A percentile compares a stretch with the other conserved stretches of the same genome.
Conservation (phyloP, 1,140 invertebrate species). For the Conus betulinus region DNA sequence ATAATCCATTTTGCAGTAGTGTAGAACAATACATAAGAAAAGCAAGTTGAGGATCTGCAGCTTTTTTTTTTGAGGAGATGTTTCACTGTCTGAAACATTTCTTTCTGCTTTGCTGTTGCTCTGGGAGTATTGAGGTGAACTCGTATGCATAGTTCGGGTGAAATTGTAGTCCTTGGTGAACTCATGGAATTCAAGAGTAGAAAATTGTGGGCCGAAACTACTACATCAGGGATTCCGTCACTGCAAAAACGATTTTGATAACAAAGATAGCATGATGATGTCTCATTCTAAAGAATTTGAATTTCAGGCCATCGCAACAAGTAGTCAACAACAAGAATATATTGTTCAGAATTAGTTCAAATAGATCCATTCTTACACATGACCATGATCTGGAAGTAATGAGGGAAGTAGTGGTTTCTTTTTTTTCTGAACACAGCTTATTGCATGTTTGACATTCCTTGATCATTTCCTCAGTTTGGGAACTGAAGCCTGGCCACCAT, state of each 20-base stretch:
- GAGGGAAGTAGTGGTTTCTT: slow-evolving; percentile 39
- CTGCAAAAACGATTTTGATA: slow-evolving; percentile 24
- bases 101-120: slow-evolving; percentile 52
- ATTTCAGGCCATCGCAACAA: slow-evolving; percentile 46
- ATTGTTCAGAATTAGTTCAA: too few species aligned
- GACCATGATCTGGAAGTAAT: slow-evolving; percentile 41
- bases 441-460: slow-evolving; percentile 39
- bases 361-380: slow-evolving; percentile 33
- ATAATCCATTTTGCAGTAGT: slow-evolving; percentile 21
- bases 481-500: slow-evolving; percentile 32
- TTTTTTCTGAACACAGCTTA: slow-evolving; percentile 22
- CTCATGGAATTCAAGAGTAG: neutral
- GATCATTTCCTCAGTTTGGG: slow-evolving; percentile 28
- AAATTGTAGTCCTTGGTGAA: slow-evolving; percentile 50
- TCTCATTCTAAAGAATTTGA: neutral
- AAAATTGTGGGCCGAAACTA: slow-evolving; percentile 41
- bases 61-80: slow-evolving; percentile 34
- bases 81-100: slow-evolving; percentile 53
- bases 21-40: slow-evolving; percentile 42
- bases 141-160: slow-evolving; percentile 50
- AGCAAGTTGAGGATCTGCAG: slow-evolving; percentile 39
- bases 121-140: slow-evolving; percentile 47
- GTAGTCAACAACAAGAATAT: slow-evolving; percentile 50
- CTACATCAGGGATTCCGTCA: slow-evolving; percentile 48
- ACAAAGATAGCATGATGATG: neutral